Evolutionary conservation across 2,113 vertebrate species (phyloP).

Genomic region (Zosterops hypoxanthus): DNA sequence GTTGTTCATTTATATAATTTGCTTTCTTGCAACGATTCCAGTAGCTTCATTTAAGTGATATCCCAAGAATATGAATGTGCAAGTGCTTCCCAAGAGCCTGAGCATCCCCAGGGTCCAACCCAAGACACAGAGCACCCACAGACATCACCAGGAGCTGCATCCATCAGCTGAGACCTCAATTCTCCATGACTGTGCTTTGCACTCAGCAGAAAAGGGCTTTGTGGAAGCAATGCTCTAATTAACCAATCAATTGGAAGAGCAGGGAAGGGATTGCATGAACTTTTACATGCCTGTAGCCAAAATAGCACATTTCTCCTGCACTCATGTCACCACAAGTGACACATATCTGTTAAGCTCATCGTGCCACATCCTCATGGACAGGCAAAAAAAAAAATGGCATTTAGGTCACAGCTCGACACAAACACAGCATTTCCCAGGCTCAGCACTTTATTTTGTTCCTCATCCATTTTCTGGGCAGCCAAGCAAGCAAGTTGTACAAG

Average conservation of each 20-base stretch:
- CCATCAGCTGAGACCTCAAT: background rate
- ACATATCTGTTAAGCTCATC: background rate
- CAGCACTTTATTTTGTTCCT: slow-evolving; percentile 37
- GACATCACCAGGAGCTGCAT: background rate
- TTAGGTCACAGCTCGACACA: background rate
- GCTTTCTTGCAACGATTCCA: background rate
- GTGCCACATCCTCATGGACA: background rate
- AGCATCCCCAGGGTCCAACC: background rate
- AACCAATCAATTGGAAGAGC: background rate
- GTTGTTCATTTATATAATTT: background rate
- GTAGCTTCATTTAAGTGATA: background rate
- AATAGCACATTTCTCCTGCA: background rate
- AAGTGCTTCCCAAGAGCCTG: background rate
- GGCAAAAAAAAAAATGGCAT: background rate
- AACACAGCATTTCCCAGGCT: background rate
- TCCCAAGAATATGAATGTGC: background rate
- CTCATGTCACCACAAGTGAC: slow-evolving; percentile 18
- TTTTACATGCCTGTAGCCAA: background rate
- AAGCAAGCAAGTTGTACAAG: slow-evolving; percentile 34
- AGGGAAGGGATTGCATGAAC: background rate
- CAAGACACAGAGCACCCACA: accelerated
- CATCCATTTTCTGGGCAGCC: slow-evolving; percentile 27
- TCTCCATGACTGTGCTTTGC: background rate
- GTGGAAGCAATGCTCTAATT: background rate
- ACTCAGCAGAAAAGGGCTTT: background rate